Base-by-base conservation (phyloP, 2,888 invertebrate genomes). In the Metalampra italica region DNA sequence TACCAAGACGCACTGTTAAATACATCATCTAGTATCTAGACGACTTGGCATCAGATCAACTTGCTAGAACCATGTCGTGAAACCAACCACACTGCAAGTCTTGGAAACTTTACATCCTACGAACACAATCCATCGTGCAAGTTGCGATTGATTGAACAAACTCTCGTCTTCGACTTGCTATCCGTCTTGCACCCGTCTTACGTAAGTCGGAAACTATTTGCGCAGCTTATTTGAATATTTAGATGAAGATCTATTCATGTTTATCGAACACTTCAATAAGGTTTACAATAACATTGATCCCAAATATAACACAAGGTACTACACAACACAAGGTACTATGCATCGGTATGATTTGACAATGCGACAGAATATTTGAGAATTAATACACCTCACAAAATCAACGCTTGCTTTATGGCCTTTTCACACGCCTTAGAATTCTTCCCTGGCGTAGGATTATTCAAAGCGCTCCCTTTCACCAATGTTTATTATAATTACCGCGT, bases 121-220 rank as follows among this genome's bases (percentile, higher is more conserved):
- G 60, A 66, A 63, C 62, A 64, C 64, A 68, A 71, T 65, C 67
- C 57, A 63, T 68, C 60, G 59, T 54, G 54, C 66, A 66, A 71
- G 65, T 67, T 62, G 55, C 69, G 63, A 75, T 72, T 75, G 75
- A 75, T 76, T 71, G 66, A 64, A 68, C 70, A 69, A 75, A 75
- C 71, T 73, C 62, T 60, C 62, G 63, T 62, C 64, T 62, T 55
- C 62, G 59, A 63, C 58, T 54, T 55, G 64, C 69, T 69, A 64
- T 67, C 64, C 68, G 64, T 66, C 71, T 75, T 71, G 59, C 64
- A 61, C 59, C 60, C 56, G 52, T 60, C 56, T 66, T 64, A 62
- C 59, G 52, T 56, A 57, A 55, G 49, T 60, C 54, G 51, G 53
- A 60, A 68, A 67, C 22, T 71, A 70, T 75, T 75, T 70, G 67